phyloP scores from a whole-genome alignment of 1,140 invertebrate genomes.

The Scaptomyza pallida region DNA sequence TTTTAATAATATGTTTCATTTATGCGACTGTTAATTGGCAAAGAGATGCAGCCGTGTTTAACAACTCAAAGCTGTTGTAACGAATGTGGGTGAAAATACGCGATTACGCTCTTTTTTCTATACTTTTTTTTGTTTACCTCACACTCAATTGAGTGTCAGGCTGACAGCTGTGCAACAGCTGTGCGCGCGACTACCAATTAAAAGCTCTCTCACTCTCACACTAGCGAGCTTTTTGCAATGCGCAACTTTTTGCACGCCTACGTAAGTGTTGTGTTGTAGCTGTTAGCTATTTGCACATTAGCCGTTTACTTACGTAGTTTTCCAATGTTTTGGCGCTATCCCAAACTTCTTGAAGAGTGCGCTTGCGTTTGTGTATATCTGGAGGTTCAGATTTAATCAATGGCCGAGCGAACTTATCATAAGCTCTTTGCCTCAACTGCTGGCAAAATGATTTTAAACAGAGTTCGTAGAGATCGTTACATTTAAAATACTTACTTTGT shows the following conservation, averaged over 20 bases:
- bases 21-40: constrained; percentile 4
- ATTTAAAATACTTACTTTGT: background rate
- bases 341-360: constrained; percentile 23
- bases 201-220: constrained; percentile 26
- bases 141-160: constrained; percentile 27
- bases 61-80: constrained; percentile 27
- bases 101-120: constrained; percentile 32
- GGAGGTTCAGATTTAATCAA: background rate
- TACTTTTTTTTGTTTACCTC: constrained; percentile 46
- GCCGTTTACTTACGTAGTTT: constrained; percentile 9
- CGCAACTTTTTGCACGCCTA: background rate
- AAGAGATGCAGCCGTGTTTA: constrained; percentile 7
- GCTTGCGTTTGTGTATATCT: constrained; percentile 26
- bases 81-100: constrained; percentile 39
- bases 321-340: constrained; percentile 39
- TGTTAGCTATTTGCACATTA: constrained; percentile 2
- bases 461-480: background rate
- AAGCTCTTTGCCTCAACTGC: background rate
- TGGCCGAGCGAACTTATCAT: background rate
- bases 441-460: background rate
- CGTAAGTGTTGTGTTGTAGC: background rate
- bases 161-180: constrained; percentile 50
- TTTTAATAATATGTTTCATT: constrained; percentile 38
- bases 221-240: constrained; percentile 12
- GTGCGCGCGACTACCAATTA: constrained; percentile 14